phyloP scores from a whole-genome alignment of 2,888 invertebrate genomes.

The Laothoe populi region DNA sequence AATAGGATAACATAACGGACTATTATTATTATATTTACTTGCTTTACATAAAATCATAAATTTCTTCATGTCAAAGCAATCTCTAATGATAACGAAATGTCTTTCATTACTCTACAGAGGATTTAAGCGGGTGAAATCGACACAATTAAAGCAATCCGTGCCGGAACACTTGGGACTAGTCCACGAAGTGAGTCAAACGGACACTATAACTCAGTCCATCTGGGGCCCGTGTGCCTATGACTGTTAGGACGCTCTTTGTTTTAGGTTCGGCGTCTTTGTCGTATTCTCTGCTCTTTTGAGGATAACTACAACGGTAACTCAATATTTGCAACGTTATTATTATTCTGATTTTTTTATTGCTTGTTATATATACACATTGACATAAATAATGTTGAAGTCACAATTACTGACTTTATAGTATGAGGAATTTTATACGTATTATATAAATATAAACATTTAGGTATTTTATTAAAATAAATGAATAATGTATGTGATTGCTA shows the following conservation, averaged over 20 bases:
- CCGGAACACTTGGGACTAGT: slow-evolving; percentile 40
- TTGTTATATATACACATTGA: too few relatives aligned
- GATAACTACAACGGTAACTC: background rate
- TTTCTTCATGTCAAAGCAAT: background rate
- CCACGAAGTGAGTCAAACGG: background rate
- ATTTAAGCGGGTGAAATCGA: background rate
- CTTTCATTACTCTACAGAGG: background rate
- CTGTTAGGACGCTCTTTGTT: slow-evolving; percentile 15
- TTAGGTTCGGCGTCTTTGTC: slow-evolving; percentile 6
- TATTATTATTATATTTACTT: too few relatives aligned
- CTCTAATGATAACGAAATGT: background rate
- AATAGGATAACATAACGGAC: too few relatives aligned
- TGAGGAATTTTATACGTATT: too few relatives aligned
- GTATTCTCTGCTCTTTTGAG: background rate
- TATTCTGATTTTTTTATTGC: too few relatives aligned
- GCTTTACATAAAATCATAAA: background rate
- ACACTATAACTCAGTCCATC: background rate
- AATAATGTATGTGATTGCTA: too few relatives aligned
- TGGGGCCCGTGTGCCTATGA: slow-evolving; percentile 9
- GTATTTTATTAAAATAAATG: too few relatives aligned
- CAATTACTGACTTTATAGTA: too few relatives aligned
- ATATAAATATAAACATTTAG: too few relatives aligned
- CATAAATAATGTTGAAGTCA: too few relatives aligned
- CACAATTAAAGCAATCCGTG: slow-evolving; percentile 40
- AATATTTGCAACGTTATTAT: background rate